These are phyloP conservation scores for Halisarca cf. caerulea DNA, from an alignment of 37 sponge, comb jelly and placozoan species.

Conservation along the genomic window DNA sequence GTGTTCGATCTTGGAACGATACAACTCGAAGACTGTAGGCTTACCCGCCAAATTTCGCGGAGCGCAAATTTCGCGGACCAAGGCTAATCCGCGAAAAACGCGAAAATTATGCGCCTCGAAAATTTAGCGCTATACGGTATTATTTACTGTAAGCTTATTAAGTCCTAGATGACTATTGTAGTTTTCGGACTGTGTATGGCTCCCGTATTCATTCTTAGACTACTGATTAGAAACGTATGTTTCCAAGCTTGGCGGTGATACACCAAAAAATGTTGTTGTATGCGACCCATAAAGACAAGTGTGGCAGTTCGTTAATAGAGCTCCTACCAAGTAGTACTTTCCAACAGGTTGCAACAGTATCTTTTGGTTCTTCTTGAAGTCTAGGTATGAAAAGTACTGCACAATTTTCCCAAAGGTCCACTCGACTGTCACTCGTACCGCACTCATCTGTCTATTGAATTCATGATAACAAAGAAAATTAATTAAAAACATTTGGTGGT, in stretches of 20 bases:
- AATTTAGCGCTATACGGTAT: constrained; percentile 3
- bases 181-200: not conserved
- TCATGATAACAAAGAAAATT: not conserved
- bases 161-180: not conserved
- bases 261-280: constrained; percentile 16
- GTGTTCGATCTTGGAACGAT: too few species aligned
- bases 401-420: constrained; percentile 28
- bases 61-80: not conserved
- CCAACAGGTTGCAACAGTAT: constrained; percentile 7
- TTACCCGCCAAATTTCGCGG: not conserved
- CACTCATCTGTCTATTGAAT: constrained; percentile 21
- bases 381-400: constrained; percentile 3
- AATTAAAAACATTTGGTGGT: too few species aligned
- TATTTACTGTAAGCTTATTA: not conserved
- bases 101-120: constrained; percentile 12
- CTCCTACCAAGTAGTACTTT: constrained; percentile 18
- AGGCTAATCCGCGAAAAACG: not conserved
- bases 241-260: not conserved
- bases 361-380: constrained; percentile 28
- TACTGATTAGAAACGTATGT: not conserved
- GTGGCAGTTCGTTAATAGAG: constrained; percentile 6
- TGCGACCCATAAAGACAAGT: constrained; percentile 16
- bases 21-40: too few species aligned
- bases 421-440: not conserved
- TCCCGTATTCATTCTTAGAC: too few species aligned